Evolutionary conservation across 2,113 vertebrate genomes (phyloP).

Genomic region (Platysteira castanea): DNA sequence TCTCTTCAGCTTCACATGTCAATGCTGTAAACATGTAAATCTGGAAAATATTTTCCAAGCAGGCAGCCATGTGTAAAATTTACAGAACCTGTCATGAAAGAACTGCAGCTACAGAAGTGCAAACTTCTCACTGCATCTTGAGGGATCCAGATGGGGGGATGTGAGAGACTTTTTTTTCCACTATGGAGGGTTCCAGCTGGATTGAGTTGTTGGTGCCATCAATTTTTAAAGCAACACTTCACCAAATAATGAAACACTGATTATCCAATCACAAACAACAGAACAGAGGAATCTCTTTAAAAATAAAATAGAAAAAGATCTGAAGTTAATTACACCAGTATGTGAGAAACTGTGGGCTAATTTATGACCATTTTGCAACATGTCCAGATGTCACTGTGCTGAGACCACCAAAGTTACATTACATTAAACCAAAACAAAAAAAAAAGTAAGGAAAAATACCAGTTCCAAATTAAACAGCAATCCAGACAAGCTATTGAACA

Average conservation of each 20-base stretch:
- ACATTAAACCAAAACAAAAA: neutral
- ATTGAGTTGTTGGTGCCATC: slow-evolving; percentile 19
- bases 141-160: slow-evolving; percentile 75
- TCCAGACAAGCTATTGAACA: neutral
- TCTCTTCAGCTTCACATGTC: slow-evolving; percentile 76
- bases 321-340: neutral
- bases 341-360: slow-evolving; percentile 23
- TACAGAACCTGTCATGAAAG: slow-evolving; percentile 83
- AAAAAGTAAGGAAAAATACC: neutral
- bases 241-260: slow-evolving; percentile 51
- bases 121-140: slow-evolving; percentile 66
- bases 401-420: slow-evolving; percentile 53
- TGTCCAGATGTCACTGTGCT: slow-evolving; percentile 13
- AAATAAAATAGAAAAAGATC: slow-evolving; percentile 27
- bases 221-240: slow-evolving; percentile 48
- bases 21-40: slow-evolving; percentile 79
- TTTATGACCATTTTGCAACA: slow-evolving; percentile 17
- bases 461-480: slow-evolving; percentile 6
- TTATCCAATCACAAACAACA: slow-evolving; percentile 38
- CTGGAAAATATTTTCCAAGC: slow-evolving; percentile 84
- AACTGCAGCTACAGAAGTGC: slow-evolving; percentile 80
- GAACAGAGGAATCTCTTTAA: slow-evolving; percentile 22
- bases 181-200: slow-evolving; percentile 52
- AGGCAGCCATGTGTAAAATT: slow-evolving; percentile 85
- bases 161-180: neutral